Evolutionary conservation across 2,113 vertebrate genomes (phyloP), one percentile per base, ranked within the genome.

Genomic region (Trematomus loennbergii): DNA sequence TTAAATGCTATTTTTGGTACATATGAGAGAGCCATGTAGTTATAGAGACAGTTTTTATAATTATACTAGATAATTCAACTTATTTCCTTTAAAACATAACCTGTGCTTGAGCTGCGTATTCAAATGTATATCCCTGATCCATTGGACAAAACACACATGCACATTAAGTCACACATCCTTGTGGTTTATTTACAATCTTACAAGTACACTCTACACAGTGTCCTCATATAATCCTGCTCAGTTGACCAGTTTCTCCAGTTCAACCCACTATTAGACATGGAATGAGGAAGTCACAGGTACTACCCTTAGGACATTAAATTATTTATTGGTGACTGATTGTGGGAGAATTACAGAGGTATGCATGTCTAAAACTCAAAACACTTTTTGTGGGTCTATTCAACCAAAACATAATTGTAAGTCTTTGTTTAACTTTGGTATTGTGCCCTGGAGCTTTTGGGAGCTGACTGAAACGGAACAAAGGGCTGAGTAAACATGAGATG

Each of bases 401-500:
- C 49, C 18, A 20, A 12, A 76, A 57, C 52, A 53, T 17, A 63
- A 40, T 0, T 46, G 20, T 13, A 4, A 45, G 17, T 75, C 3
- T 72, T 58, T 60, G 40, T 67, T 71, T 11, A 10, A 57, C 20
- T 9, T 64, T 57, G 9, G 20, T 49, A 13, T 62, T 48, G 70
- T 49, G 20, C 25, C 76, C 4, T 3, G 69, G 17, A 18, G 69
- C 50, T 18, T 5, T 18, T 62, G 1, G 50, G 10, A 69, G 75
- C 50, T 13, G 18, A 61, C 36, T 36, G 20, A 7, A 75, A 43
- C 46, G 15, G 10, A 88, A 36, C 9, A 66, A 81, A 71, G 49
- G 16, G 17, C 20, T 60, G 1, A 62, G 65, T 50, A 77, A 89
- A 87, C 57, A 81, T 25, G 13, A 36, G 20, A 66, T 12, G 25